Conservation (phyloP, 2,888 invertebrate genomes). For the Ctenicera cuprea region DNA sequence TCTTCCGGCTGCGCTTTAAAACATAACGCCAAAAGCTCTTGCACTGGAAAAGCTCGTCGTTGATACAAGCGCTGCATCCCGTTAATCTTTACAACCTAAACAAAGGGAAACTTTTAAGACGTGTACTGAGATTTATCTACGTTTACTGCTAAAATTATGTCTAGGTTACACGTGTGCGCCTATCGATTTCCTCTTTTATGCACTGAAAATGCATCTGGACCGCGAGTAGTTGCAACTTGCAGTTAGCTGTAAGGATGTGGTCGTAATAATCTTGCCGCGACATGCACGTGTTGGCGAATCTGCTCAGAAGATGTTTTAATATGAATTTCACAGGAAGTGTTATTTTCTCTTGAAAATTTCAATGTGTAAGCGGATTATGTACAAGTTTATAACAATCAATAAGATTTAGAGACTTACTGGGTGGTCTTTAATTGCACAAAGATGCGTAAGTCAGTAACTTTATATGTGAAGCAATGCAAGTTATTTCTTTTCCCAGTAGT, state of each 20-base stretch:
- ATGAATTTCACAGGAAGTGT: no score
- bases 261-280: neutral
- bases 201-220: constrained; percentile 14
- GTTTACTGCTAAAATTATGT: constrained; percentile 30
- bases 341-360: neutral
- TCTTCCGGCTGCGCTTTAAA: neutral
- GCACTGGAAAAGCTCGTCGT: neutral
- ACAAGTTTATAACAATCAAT: neutral
- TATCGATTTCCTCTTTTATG: constrained; percentile 22
- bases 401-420: no score
- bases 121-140: constrained; percentile 19
- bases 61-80: neutral
- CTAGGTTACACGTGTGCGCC: constrained; percentile 29
- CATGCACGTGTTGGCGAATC: neutral
- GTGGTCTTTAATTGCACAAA: no score
- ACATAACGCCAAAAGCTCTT: neutral
- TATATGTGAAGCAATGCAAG: no score
- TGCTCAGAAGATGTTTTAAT: neutral
- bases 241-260: neutral
- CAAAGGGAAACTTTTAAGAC: constrained; percentile 21
- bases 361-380: neutral
- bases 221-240: neutral
- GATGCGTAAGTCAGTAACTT: no score
- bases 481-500: no score
- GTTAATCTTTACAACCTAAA: constrained; percentile 17